Evolutionary conservation across 2,888 invertebrate genomes (phyloP).

Genomic region (Malachius bipustulatus): DNA sequence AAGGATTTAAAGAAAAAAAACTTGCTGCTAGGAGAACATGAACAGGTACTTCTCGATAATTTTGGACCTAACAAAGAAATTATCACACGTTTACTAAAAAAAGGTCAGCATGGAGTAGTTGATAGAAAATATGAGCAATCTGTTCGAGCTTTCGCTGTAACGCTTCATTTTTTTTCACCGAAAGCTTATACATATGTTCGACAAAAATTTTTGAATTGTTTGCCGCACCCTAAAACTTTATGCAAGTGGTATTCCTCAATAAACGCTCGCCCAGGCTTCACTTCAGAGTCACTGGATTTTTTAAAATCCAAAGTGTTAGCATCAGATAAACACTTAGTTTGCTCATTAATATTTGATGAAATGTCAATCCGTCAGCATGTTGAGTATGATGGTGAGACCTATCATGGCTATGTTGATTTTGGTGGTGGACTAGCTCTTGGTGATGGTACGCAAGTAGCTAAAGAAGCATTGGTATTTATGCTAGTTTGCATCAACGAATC

Average conservation of each 20-base stretch:
- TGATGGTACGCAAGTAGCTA: conserved; percentile 17
- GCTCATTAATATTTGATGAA: conserved; percentile 24
- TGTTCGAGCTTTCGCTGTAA: conserved; percentile 8
- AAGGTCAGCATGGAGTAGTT: not conserved
- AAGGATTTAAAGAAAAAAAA: too few relatives aligned
- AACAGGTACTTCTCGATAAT: too few relatives aligned
- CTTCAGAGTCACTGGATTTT: not conserved
- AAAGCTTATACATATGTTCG: conserved; percentile 6
- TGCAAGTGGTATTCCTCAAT: not conserved
- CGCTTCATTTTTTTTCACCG: conserved; percentile 8
- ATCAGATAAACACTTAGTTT: conserved; percentile 12
- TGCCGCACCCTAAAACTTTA: conserved; percentile 2
- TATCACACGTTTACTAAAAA: too few relatives aligned
- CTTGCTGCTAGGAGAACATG: too few relatives aligned
- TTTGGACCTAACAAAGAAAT: too few relatives aligned
- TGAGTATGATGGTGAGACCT: conserved; percentile 21
- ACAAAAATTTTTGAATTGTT: conserved; percentile 6
- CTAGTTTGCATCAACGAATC: too few relatives aligned
- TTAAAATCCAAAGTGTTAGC: not conserved
- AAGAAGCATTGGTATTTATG: conserved; percentile 18
- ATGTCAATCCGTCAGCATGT: conserved; percentile 23
- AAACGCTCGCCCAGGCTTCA: too few relatives aligned
- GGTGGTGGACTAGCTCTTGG: conserved; percentile 18
- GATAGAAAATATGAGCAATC: conserved; percentile 3
- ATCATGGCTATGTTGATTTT: conserved; percentile 22